Evolutionary conservation across 2,113 vertebrate species (phyloP).

Genomic region (Colius striatus): DNA sequence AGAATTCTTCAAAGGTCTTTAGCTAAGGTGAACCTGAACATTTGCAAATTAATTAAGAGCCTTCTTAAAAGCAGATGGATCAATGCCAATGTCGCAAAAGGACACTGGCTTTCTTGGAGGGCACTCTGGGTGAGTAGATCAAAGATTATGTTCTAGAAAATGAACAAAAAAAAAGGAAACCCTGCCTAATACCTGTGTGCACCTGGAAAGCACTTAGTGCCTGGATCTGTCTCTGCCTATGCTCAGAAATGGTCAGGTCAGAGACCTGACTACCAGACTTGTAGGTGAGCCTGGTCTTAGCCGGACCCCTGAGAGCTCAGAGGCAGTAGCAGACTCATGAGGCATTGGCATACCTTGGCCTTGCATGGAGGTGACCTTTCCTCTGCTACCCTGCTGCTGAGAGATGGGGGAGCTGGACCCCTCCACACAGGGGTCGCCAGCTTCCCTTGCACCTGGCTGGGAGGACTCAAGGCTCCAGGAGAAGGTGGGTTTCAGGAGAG

Average conservation of each 20-base stretch:
- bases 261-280: not conserved
- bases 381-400: too few species aligned
- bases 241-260: not conserved
- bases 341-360: too few species aligned
- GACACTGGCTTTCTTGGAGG: not conserved
- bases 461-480: too few species aligned
- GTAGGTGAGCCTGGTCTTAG: too few species aligned
- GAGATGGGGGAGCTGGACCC: too few species aligned
- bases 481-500: too few species aligned
- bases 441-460: too few species aligned
- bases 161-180: not conserved
- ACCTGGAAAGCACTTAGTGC: rapidly evolving
- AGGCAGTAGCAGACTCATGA: too few species aligned
- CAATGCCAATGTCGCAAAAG: not conserved
- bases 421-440: too few species aligned
- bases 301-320: not conserved
- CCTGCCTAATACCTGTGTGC: not conserved
- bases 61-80: not conserved
- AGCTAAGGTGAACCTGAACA: not conserved
- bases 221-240: not conserved
- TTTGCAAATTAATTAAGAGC: not conserved
- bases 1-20: not conserved
- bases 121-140: not conserved
- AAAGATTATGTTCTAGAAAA: not conserved
- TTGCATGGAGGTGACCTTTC: too few species aligned